Percentiles rank a stretch among this genome's conserved stretches.
Evolutionary conservation across 2,888 invertebrate species (phyloP).

Genomic region (Agonopterix subpropinquella): DNA sequence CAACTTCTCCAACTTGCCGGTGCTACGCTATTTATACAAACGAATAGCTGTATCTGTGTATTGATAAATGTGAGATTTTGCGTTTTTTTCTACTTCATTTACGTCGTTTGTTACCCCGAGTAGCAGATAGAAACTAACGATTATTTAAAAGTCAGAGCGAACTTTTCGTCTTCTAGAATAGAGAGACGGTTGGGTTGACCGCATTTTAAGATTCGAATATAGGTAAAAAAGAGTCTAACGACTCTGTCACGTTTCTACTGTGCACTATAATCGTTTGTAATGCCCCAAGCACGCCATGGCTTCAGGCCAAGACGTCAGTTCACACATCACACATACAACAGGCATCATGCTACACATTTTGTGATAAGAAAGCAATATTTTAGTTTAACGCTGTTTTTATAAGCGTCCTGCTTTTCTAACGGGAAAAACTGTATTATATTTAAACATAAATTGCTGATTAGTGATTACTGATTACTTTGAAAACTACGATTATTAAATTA

Average conservation of each 20-base stretch:
- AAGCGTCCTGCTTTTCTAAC: not conserved
- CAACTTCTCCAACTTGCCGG: conserved; percentile 30
- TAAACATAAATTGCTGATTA: too few relatives aligned
- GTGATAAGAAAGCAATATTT: not conserved
- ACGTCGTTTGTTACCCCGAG: conserved; percentile 7
- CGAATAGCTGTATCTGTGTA: not conserved
- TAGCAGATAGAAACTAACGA: too few relatives aligned
- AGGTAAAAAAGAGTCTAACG: conserved; percentile 7
- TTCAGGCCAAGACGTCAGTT: conserved; percentile 34
- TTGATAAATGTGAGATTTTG: conserved; percentile 9
- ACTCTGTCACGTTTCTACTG: conserved; percentile 13
- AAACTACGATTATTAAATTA: too few relatives aligned
- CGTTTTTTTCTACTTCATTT: conserved; percentile 18
- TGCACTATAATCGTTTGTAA: conserved; percentile 11
- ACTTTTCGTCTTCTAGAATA: not conserved
- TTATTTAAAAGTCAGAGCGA: too few relatives aligned
- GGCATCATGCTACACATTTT: conserved; percentile 6
- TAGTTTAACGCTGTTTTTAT: not conserved
- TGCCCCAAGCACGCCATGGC: conserved; percentile 26
- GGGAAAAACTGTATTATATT: too few relatives aligned
- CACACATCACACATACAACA: conserved; percentile 18
- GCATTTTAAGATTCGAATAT: not conserved
- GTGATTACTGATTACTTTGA: too few relatives aligned
- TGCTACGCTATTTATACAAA: conserved; percentile 25
- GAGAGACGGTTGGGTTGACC: not conserved